phyloP scores from a whole-genome alignment of 2,113 vertebrate genomes.

The crab-eating macaque (Macaca fascicularis) region T2T-MFA8v1.1 NC_088379.1:36289001-36289500 shows the following conservation, averaged over 20 bases:
- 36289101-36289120: background rate
- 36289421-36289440: background rate
- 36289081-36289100: background rate
- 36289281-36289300: background rate
- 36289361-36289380: background rate
- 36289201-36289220: background rate
- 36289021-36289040: background rate
- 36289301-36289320: background rate
- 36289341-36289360: background rate
- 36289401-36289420: background rate
- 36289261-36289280: background rate
- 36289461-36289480: background rate
- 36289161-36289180: background rate
- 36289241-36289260: background rate
- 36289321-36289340: background rate
- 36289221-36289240: background rate
- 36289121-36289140: background rate
- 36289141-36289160: background rate
- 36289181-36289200: background rate
- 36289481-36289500: background rate
- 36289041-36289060: background rate
- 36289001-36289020: background rate
- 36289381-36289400: background rate
- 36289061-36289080: background rate
- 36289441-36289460: background rate